Evolutionary conservation across 2,888 invertebrate genomes (phyloP).

Genomic region (Yponomeuta plumbellus): DNA sequence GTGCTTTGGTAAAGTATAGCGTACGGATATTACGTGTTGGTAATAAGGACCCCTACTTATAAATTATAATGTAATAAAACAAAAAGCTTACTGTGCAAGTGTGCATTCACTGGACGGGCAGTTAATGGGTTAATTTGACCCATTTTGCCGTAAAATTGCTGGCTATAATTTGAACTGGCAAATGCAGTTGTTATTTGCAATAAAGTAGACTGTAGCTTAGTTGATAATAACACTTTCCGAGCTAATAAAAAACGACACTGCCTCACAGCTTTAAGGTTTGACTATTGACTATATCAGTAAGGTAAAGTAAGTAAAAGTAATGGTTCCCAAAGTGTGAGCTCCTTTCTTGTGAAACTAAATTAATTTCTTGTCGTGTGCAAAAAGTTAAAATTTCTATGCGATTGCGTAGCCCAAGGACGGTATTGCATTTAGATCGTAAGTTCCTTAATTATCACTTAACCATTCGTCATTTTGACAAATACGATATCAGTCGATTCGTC

Average conservation of each 20-base stretch:
- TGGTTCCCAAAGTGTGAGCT: no score
- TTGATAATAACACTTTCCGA: not conserved
- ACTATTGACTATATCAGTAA: not conserved
- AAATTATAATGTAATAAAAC: not conserved
- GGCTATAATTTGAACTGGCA: constrained; percentile 30
- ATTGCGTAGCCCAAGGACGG: no score
- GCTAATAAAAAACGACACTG: not conserved
- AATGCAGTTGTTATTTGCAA: not conserved
- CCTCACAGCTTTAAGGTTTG: not conserved
- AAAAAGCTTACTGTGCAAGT: not conserved
- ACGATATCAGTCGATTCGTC: no score
- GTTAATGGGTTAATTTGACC: constrained; percentile 39
- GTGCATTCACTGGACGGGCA: constrained; percentile 1
- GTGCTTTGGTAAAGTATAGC: constrained; percentile 9
- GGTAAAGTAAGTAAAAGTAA: no score
- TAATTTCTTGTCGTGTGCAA: no score
- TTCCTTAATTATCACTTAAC: no score
- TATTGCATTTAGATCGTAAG: no score
- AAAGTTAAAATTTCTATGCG: no score
- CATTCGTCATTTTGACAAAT: no score
- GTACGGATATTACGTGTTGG: constrained; percentile 3
- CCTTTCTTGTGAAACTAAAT: no score
- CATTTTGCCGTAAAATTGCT: constrained; percentile 34
- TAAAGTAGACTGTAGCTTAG: not conserved
- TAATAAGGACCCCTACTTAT: constrained; percentile 8